Base-by-base conservation (phyloP, 2,888 invertebrate species). In the Dynastes maya region DNA sequence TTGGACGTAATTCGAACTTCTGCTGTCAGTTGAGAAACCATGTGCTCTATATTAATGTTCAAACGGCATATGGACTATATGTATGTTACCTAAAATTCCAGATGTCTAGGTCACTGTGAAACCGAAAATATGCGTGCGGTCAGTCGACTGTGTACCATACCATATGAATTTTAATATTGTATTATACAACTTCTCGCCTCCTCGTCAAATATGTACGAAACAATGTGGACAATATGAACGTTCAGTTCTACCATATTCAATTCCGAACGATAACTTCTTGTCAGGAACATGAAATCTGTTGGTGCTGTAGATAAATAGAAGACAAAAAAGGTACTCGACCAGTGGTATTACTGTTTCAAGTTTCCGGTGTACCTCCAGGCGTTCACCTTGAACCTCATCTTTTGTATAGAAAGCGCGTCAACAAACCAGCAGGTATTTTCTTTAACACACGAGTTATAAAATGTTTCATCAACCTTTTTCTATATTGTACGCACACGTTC, bases 321-420 rank as follows among this genome's bases (percentile, higher is more conserved):
- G 67, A 68, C 67, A 68, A 68, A 68, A 68, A 71, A 55, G 71
- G 55, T 37, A 55, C 71, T 55, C 40, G 55, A 55, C 55, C 58
- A 71, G 55, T 55, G 55, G 71, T 55, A 71, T 58, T 71, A 71
- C 55, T 55, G 32, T 71, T 71, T 71, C 71, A 71, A 71, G 71
- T 71, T 71, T 71, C 71, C 71, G 71, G 71, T 68, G 49, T 71
- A 37, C 71, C 71, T 71, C n/a, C 32, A 71, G 71, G 55, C 58
- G 71, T 71, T 71, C 71, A 71, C 71, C 71, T 71, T 71, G 71
- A 71, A 71, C 71, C 71, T 71, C 71, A 71, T 71, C 71, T 71
- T 71, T 71, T 71, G 71, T 71, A 58, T 71, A 71, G 71, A 71
- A 71, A 71, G 71, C 71, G 71, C 71, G 71, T 71, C 71, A 71